Evolutionary conservation across 2,797 vertebrate genomes (phyloP).

Genomic region (Protonibea diacanthus): DNA sequence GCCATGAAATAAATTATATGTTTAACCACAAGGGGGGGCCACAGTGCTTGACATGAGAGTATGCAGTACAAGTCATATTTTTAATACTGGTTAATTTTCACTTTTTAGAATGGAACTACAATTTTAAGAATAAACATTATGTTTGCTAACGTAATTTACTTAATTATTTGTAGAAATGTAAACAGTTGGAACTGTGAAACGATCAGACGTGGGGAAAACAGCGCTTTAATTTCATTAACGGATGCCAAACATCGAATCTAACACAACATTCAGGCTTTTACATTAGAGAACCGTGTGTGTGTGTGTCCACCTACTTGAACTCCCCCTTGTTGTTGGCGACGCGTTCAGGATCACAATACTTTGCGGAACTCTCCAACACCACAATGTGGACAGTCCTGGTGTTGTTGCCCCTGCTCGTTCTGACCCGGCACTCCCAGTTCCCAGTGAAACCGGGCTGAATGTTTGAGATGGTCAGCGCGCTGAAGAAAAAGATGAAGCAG

Average conservation of each 20-base stretch:
- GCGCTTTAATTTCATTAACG: background rate
- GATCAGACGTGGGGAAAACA: no score
- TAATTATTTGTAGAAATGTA: background rate
- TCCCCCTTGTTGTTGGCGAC: constrained; percentile 98
- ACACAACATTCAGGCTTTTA: background rate
- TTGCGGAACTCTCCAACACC: constrained; percentile 94
- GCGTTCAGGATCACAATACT: constrained; percentile 93
- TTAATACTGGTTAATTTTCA: background rate
- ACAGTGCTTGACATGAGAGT: constrained; percentile 20
- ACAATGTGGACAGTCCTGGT: constrained; percentile 95
- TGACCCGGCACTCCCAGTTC: constrained; percentile 96
- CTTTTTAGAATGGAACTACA: background rate
- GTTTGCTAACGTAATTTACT: background rate
- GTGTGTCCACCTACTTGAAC: constrained; percentile 88
- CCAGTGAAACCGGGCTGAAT: constrained; percentile 97
- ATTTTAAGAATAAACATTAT: background rate
- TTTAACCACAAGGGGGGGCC: constrained; percentile 77
- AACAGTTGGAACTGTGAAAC: background rate
- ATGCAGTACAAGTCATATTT: background rate
- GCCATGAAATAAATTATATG: background rate
- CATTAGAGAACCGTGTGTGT: background rate
- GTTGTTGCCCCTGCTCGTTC: constrained; percentile 95
- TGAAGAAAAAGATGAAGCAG: constrained; percentile 61
- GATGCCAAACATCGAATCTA: background rate
- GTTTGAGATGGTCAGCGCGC: constrained; percentile 96